A percentile compares a stretch with the other conserved stretches of the same genome.
phyloP scores from a whole-genome alignment of 2,888 invertebrate species.

The Eupithecia subfuscata region DNA sequence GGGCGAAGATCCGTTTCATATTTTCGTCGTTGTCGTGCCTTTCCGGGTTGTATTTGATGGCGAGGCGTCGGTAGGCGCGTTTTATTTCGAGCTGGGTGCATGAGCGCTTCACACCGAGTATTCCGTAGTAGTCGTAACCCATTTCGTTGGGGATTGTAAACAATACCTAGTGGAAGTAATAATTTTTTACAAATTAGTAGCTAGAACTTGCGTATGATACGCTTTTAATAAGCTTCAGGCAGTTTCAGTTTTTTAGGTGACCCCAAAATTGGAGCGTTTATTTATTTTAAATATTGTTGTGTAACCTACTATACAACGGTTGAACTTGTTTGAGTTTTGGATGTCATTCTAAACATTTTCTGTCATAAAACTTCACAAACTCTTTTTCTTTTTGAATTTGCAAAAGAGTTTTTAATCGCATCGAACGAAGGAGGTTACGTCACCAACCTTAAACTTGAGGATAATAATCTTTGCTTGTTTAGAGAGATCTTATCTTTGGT shows the following conservation, averaged over 20 bases:
- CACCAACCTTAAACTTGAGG: too few species aligned
- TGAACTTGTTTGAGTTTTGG: not conserved
- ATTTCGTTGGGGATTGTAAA: constrained; percentile 60
- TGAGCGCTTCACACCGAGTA: constrained; percentile 87
- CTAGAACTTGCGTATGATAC: not conserved
- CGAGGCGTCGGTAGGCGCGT: constrained; percentile 85
- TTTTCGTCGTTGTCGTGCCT: constrained; percentile 76
- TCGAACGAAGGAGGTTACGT: not conserved
- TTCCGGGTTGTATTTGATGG: constrained; percentile 85
- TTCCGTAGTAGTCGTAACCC: constrained; percentile 91
- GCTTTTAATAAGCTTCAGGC: not conserved
- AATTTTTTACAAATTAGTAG: not conserved
- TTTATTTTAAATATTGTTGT: not conserved
- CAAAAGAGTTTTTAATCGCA: not conserved
- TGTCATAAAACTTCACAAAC: not conserved
- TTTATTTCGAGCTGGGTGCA: constrained; percentile 88
- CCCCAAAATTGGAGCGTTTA: not conserved
- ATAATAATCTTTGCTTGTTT: too few species aligned
- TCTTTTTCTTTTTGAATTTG: too few species aligned
- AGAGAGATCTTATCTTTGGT: too few species aligned
- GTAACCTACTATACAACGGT: not conserved
- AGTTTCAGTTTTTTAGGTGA: not conserved
- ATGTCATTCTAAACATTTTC: not conserved
- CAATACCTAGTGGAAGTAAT: not conserved
- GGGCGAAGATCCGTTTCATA: constrained; percentile 82